A percentile compares a stretch with the other conserved stretches of the same genome.
Conservation (phyloP, 2,113 vertebrate species). For the Peromyscus maniculatus region DNA sequence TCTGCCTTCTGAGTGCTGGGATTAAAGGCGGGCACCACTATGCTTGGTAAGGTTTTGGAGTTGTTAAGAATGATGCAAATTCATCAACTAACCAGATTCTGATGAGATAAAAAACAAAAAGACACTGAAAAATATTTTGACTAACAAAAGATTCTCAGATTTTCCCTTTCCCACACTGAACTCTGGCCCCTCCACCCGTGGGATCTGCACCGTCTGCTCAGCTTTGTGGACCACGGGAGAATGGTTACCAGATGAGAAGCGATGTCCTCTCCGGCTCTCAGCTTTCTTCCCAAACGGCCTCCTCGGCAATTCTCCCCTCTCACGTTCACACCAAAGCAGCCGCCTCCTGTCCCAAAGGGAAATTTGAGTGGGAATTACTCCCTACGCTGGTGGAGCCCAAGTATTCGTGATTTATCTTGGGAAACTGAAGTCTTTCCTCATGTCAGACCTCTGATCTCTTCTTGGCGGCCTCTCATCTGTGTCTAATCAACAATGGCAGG, state of each 20-base stretch:
- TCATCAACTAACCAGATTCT: not conserved
- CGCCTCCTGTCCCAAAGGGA: not conserved
- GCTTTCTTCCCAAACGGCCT: not conserved
- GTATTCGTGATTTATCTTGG: not conserved
- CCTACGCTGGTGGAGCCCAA: not conserved
- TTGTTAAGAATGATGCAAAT: not conserved
- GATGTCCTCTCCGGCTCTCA: not conserved
- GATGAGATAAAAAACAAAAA: not conserved
- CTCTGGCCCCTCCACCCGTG: accelerated
- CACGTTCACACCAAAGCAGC: not conserved
- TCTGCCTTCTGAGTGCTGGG: not conserved
- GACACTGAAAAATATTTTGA: not conserved
- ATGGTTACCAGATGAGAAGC: not conserved
- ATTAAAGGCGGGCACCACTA: not conserved
- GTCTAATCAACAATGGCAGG: not conserved
- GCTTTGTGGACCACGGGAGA: not conserved
- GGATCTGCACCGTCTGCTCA: not conserved
- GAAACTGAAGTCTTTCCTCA: constrained; percentile 15
- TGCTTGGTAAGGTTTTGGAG: not conserved
- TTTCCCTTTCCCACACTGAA: not conserved
- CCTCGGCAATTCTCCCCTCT: not conserved
- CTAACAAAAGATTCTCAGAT: not conserved
- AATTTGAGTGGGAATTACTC: not conserved
- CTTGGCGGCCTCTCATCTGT: not conserved
- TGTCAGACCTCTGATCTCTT: not conserved